Evolutionary conservation across 2,797 vertebrate genomes (phyloP).

Genomic region (Tragelaphus oryx): DNA sequence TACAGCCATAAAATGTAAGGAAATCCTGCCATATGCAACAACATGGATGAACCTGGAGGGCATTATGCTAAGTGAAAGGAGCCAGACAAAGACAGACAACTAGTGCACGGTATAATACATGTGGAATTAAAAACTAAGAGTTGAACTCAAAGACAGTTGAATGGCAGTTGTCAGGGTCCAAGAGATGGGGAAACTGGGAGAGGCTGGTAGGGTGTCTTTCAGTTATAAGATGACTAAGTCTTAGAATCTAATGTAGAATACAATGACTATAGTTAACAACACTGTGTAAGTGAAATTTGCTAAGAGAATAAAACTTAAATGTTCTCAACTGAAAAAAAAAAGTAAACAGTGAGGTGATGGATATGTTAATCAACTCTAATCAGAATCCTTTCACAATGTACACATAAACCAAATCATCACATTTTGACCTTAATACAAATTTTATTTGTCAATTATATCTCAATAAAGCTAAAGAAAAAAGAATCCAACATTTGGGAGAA

Average conservation of each 20-base stretch:
- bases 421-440: background rate
- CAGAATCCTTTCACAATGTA: background rate
- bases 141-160: background rate
- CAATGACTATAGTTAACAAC: background rate
- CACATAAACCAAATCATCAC: background rate
- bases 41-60: background rate
- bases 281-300: background rate
- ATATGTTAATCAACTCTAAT: background rate
- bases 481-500: background rate
- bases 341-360: background rate
- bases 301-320: background rate
- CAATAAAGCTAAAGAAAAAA: background rate
- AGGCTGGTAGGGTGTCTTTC: background rate
- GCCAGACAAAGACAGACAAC: background rate
- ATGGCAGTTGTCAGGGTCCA: background rate
- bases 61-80: background rate
- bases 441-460: background rate
- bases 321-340: background rate
- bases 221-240: background rate
- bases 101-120: background rate
- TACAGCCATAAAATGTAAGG: background rate
- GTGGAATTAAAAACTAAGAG: background rate
- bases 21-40: background rate
- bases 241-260: background rate
- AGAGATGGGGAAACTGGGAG: background rate